phyloP scores from a whole-genome alignment of 2,113 vertebrate genomes.

The Sylvietta virens region DNA sequence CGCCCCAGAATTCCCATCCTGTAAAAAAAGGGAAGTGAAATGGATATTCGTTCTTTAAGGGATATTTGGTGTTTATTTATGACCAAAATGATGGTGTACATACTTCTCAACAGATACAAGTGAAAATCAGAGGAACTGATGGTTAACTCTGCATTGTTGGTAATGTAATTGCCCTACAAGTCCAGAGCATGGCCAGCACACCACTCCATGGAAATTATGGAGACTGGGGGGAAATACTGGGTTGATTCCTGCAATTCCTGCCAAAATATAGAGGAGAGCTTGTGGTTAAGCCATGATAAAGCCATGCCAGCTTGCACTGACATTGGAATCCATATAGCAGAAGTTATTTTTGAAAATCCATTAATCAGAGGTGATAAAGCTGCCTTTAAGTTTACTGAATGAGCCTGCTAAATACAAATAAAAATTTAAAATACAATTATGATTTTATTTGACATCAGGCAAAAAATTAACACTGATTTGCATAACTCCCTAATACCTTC shows the following conservation, averaged over 20 bases:
- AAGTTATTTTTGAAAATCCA: not conserved
- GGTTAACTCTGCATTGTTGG: not conserved
- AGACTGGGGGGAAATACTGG: not conserved
- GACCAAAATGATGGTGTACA: not conserved
- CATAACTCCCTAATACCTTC: not conserved
- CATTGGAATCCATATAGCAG: not conserved
- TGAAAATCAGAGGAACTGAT: not conserved
- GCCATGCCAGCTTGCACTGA: not conserved
- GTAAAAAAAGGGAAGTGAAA: not conserved
- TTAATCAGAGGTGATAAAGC: not conserved
- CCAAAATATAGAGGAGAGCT: not conserved
- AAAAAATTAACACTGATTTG: not conserved
- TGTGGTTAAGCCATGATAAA: not conserved
- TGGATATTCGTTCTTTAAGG: not conserved
- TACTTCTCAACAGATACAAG: fast-evolving
- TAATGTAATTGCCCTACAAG: fast-evolving
- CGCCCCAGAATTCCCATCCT: not conserved
- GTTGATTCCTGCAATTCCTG: not conserved
- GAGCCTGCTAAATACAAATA: not conserved
- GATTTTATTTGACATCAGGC: not conserved
- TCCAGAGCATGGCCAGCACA: not conserved
- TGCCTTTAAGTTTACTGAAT: not conserved
- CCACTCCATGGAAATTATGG: not conserved
- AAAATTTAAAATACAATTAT: not conserved
- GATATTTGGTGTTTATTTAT: not conserved